Evolutionary conservation across 1,140 invertebrate genomes (phyloP).

Genomic region (Papilio xuthus): DNA sequence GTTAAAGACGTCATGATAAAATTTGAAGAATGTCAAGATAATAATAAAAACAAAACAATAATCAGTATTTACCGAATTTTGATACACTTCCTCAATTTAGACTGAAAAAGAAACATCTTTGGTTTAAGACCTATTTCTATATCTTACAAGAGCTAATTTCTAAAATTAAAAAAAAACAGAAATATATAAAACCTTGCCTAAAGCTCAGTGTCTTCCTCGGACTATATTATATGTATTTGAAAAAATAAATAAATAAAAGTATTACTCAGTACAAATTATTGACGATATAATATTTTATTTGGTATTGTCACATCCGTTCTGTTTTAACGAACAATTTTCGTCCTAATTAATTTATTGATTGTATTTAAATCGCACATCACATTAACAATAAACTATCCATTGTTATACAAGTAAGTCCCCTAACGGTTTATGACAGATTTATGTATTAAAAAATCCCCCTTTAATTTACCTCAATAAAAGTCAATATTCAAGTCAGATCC

Average conservation of each 20-base stretch:
- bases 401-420: conserved; percentile 10
- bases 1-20: background rate
- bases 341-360: conserved; percentile 8
- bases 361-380: conserved; percentile 18
- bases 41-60: background rate
- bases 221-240: too few relatives aligned
- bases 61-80: background rate
- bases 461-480: conserved; percentile 16
- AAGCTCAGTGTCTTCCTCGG: too few relatives aligned
- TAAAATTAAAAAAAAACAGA: too few relatives aligned
- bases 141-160: too few relatives aligned
- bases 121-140: too few relatives aligned
- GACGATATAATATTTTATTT: background rate
- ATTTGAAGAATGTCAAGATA: background rate
- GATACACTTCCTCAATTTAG: too few relatives aligned
- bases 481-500: conserved; percentile 14
- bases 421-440: conserved; percentile 9
- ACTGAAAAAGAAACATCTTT: too few relatives aligned
- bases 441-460: background rate
- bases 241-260: too few relatives aligned
- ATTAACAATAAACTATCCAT: conserved; percentile 17
- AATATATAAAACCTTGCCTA: too few relatives aligned
- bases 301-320: conserved; percentile 6
- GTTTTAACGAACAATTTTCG: conserved; percentile 17
- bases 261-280: too few relatives aligned